Percentiles rank a stretch among this genome's conserved stretches.
phyloP scores from a whole-genome alignment of 2,888 invertebrate species.

The Nasonovia ribisnigri region DNA sequence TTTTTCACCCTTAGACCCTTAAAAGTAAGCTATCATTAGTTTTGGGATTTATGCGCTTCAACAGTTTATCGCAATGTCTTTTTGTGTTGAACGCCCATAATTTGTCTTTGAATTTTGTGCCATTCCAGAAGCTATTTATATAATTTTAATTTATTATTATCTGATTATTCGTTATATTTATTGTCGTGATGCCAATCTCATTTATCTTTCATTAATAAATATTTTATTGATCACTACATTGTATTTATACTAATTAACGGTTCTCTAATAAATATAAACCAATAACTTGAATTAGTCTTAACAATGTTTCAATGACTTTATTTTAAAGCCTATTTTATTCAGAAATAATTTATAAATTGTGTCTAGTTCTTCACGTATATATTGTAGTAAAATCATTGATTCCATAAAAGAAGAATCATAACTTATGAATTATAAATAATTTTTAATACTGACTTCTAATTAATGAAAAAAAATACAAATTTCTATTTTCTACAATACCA shows the following conservation, averaged over 20 bases:
- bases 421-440: neutral
- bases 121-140: neutral
- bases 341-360: neutral
- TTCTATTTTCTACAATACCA: neutral
- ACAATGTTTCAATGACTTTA: neutral
- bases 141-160: neutral
- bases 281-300: neutral
- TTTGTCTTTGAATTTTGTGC: neutral
- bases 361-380: neutral
- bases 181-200: neutral
- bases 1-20: neutral
- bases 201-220: neutral
- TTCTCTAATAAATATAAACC: neutral
- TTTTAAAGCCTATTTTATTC: neutral
- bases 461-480: neutral
- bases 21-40: neutral
- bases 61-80: neutral
- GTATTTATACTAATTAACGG: neutral
- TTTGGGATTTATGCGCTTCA: neutral
- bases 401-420: neutral
- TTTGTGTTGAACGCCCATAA: neutral
- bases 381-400: neutral
- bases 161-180: neutral
- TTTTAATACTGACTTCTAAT: neutral
- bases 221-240: neutral